Evolutionary conservation across 2,113 vertebrate genomes (phyloP).

Genomic region (Urocitellus parryii): DNA sequence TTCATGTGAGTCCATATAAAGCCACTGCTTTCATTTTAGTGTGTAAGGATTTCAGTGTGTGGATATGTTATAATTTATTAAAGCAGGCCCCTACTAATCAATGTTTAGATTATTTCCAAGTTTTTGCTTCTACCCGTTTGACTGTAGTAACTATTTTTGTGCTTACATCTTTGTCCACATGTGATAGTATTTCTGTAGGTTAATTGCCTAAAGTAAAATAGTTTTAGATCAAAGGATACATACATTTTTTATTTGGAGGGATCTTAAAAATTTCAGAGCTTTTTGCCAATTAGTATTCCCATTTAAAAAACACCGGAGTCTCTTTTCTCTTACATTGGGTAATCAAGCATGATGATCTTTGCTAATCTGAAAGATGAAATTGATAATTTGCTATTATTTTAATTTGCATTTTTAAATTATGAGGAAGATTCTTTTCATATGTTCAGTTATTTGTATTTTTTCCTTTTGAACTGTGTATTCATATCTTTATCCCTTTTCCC

Average conservation of each 20-base stretch:
- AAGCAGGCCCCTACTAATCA: neutral
- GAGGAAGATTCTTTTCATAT: constrained; percentile 42
- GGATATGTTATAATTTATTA: neutral
- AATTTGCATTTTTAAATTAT: constrained; percentile 49
- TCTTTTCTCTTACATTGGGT: neutral
- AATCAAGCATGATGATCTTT: neutral
- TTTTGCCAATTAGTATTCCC: neutral
- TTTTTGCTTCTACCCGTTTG: constrained; percentile 6
- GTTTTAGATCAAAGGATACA: neutral
- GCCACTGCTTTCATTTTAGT: constrained; percentile 1
- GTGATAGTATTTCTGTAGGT: neutral
- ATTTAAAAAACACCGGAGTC: neutral
- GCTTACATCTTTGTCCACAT: neutral
- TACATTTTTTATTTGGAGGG: constrained; percentile 34
- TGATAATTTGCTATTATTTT: constrained; percentile 23
- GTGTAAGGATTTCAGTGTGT: constrained; percentile 17
- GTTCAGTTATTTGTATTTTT: constrained; percentile 3
- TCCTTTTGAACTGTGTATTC: constrained; percentile 21
- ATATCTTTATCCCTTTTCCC: neutral
- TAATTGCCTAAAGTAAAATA: neutral
- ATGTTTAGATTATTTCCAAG: constrained; percentile 23
- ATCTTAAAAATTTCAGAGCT: neutral
- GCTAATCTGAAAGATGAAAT: constrained; percentile 33
- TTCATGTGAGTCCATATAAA: neutral
- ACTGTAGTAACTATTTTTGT: neutral